Conservation (phyloP, 2,888 invertebrate genomes). For the Rhorus exstirpatorius region DNA sequence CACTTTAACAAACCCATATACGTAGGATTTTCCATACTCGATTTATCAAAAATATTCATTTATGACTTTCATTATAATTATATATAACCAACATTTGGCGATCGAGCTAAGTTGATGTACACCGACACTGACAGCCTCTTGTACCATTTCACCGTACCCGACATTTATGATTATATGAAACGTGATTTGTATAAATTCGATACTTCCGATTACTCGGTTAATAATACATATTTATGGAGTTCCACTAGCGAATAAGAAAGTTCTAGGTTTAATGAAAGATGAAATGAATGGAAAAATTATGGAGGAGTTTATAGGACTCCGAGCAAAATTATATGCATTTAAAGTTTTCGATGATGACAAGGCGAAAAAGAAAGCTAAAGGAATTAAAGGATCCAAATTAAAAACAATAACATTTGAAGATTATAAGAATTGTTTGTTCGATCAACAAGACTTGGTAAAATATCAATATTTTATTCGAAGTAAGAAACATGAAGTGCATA, state of each 20-base stretch:
- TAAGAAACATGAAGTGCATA: too few species aligned
- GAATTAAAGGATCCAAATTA: constrained; percentile 41
- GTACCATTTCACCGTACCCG: constrained; percentile 77
- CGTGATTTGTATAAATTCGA: constrained; percentile 79
- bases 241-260: constrained; percentile 76
- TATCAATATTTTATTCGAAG: constrained; percentile 48
- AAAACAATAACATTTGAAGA: constrained; percentile 61
- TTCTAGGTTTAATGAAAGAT: constrained; percentile 78
- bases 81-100: constrained; percentile 42
- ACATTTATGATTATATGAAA: constrained; percentile 79
- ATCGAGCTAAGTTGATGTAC: constrained; percentile 73
- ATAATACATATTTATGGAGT: constrained; percentile 76
- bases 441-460: constrained; percentile 46
- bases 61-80: constrained; percentile 66
- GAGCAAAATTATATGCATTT: constrained; percentile 75
- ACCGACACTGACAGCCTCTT: constrained; percentile 79
- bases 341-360: constrained; percentile 38
- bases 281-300: constrained; percentile 77
- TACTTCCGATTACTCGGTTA: constrained; percentile 72
- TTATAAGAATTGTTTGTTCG: constrained; percentile 43
- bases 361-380: constrained; percentile 57
- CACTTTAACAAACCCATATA: constrained; percentile 69
- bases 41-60: constrained; percentile 59
- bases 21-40: constrained; percentile 40
- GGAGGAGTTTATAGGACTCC: constrained; percentile 76